Base-by-base conservation (phyloP, 2,888 invertebrate genomes). In the Augiades crinisus region DNA sequence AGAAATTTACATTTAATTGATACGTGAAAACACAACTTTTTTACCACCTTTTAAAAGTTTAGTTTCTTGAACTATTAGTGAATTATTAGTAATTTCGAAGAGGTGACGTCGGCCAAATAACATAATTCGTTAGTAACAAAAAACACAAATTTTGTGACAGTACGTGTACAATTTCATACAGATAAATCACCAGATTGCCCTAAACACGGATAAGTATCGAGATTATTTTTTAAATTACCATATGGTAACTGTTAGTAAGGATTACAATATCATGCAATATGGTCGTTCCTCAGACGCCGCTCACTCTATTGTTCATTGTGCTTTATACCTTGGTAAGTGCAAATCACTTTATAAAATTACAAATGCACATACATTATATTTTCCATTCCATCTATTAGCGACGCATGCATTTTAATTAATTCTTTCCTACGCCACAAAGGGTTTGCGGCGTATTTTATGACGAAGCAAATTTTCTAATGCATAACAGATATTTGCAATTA, bases 311-410 rank as follows among this genome's bases (percentile, higher is more conserved):
- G 61, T 64, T 73, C 64, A 58, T 70, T 56, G 62, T 63, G 56
- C 53, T 72, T 14, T 53, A 59, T 61, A 57, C 62, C 54, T 65
- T 64, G 72, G 77, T 78, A 70, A 69, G 77, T 49, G 45, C 44
- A 37, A 56, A 53, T 56, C 53, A 56, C 56, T 45, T 50, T 46
- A 49, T 41, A 33, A 17, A 38, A 49, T 49, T 41, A 41, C 17
- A 41, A 41, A 49, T 49, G 49, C 34, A 27, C 41, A 49, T 49
- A 40, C 47, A 33, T 49, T 40, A 49, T 34, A 34, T 36, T 45
- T 36, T 50, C 41, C 49, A 16, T 21, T 49, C 40, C 14, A 10
- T 33, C 24, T 24, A 49, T 49, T 34, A 49, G 41, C 22, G 13
- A 17, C 5, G 41, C 34, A 27, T 41, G 41, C 33, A 49, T 49